These are phyloP conservation scores for Entelurus aequoreus DNA, from an alignment of 2,113 vertebrate species.

Conservation along the genomic window DNA sequence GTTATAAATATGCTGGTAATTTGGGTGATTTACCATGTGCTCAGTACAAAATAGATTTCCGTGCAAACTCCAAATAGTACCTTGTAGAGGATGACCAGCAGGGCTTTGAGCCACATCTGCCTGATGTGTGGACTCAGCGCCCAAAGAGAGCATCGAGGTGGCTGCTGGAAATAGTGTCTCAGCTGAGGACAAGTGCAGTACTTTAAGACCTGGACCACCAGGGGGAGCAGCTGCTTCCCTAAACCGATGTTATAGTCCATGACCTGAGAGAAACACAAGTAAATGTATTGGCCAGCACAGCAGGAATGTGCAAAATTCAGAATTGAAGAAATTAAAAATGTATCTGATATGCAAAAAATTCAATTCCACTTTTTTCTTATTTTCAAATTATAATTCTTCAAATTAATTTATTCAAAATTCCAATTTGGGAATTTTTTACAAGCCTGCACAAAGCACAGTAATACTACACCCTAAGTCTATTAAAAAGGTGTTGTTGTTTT, in stretches of 20 bases:
- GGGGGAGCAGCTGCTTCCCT: slow-evolving; percentile 94
- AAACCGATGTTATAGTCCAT: slow-evolving; percentile 97
- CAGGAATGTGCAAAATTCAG: too few relatives aligned
- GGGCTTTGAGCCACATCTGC: slow-evolving; percentile 96
- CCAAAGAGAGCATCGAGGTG: slow-evolving; percentile 95
- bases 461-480: not conserved
- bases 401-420: too few relatives aligned
- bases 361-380: too few relatives aligned
- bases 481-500: not conserved
- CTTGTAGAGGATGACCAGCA: slow-evolving; percentile 98
- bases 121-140: slow-evolving; percentile 90
- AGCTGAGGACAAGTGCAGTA: slow-evolving; percentile 96
- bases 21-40: too few relatives aligned
- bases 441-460: not conserved
- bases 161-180: slow-evolving; percentile 97
- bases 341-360: too few relatives aligned
- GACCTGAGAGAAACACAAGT: slow-evolving; percentile 76
- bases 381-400: too few relatives aligned
- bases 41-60: too few relatives aligned
- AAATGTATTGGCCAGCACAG: slow-evolving; percentile 1
- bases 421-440: too few relatives aligned
- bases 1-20: too few relatives aligned
- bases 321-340: too few relatives aligned
- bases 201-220: slow-evolving; percentile 97
- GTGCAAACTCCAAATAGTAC: slow-evolving; percentile 52